Evolutionary conservation across 1,140 invertebrate genomes (phyloP).

Genomic region (Macrobrachium rosenbergii): DNA sequence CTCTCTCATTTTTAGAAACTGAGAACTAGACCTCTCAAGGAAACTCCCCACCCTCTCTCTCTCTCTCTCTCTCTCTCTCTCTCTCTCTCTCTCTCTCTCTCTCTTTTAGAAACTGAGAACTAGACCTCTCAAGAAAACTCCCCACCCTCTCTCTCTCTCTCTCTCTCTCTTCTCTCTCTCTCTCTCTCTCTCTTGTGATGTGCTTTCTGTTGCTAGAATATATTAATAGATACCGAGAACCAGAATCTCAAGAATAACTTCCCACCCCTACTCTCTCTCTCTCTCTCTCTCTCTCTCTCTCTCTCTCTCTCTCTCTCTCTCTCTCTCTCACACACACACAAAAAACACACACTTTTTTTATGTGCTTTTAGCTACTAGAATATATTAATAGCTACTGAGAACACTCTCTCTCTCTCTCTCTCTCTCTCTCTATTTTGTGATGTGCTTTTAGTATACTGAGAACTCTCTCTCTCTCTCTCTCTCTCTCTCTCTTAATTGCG

Average conservation of each 20-base stretch:
- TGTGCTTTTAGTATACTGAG: too few relatives aligned
- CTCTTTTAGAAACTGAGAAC: too few relatives aligned
- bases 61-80: constrained; percentile 8
- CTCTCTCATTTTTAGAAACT: too few relatives aligned
- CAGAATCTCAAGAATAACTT: neutral
- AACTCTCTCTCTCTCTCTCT: neutral
- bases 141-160: neutral
- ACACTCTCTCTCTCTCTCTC: constrained; percentile 1
- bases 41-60: too few relatives aligned
- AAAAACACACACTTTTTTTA: too few relatives aligned
- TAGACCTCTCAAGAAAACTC: too few relatives aligned
- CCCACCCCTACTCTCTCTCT: constrained; percentile 3
- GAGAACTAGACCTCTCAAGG: too few relatives aligned
- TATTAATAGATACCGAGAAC: neutral
- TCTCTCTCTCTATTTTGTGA: too few relatives aligned
- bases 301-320: constrained; percentile 3
- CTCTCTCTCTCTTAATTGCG: neutral
- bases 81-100: constrained; percentile 8
- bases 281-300: constrained; percentile 5
- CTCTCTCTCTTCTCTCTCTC: constrained; percentile 8
- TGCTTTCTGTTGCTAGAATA: neutral
- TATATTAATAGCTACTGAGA: too few relatives aligned
- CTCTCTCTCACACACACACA: too few relatives aligned
- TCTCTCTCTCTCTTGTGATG: neutral
- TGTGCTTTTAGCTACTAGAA: too few relatives aligned